Evolutionary conservation across 2,888 invertebrate species (phyloP), one percentile per base, ranked within the genome.

Genomic region (Microctonus aethiopoides): DNA sequence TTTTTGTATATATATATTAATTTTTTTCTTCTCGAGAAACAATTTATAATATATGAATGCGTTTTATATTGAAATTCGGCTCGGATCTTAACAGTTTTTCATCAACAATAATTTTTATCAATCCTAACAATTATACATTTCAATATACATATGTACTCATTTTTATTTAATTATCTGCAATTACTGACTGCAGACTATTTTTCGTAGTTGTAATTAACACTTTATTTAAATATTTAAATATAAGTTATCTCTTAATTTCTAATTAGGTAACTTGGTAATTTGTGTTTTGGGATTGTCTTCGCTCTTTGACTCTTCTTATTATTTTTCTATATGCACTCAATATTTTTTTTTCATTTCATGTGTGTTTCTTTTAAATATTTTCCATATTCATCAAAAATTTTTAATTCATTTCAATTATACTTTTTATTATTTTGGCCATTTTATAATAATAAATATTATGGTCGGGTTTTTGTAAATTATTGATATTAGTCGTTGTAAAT

Each of bases 221-320:
- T 20, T n/a, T n/a, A 46, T 16, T 39, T 2, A 20, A 46, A 46
- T n/a, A 46, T 16, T 39, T 2, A 20, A 46, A 46, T 20, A 46
- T 20, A 16, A 2, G 20, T 7, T 16, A 20, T 46, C 16, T n/a
- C 46, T 46, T 46, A 46, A 16, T 46, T 16, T 32, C 10, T 54
- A 70, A 52, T 60, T 65, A 57, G 68, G 56, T 68, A 57, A 63
- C 57, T 63, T 57, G 39, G 68, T 62, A 59, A 59, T 60, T 60
- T n/a, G n/a, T n/a, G n/a, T 20, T 16, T 32, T 66, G 57, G 66
- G 68, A 68, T 68, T 68, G 63, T 68, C 68, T 63, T 68, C 68
- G 57, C 56, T 29, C 34, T 41, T 13, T 39, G 1, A 20, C n/a
- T 29, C 13, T 2, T 52, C 22, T 26, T 22, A 9, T 36, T 24